Evolutionary conservation across 2,113 vertebrate genomes (phyloP).

Genomic region (Taxidea taxus): DNA sequence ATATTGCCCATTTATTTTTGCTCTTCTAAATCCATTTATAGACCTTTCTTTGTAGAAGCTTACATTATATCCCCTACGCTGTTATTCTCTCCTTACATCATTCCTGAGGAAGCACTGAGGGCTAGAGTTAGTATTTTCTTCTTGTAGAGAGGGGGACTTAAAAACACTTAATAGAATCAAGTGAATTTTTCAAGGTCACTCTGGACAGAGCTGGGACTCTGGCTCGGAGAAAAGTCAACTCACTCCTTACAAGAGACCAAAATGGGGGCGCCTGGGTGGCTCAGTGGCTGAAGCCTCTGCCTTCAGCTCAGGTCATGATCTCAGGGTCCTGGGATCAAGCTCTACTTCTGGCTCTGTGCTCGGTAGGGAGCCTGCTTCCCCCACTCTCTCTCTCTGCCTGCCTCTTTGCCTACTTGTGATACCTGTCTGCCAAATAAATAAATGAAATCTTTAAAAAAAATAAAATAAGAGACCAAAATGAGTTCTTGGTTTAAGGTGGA

Average conservation of each 20-base stretch:
- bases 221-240: neutral
- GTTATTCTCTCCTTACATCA: neutral
- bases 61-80: neutral
- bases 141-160: neutral
- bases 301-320: too few relatives aligned
- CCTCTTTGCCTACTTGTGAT: too few relatives aligned
- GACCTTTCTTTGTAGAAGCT: slow-evolving; percentile 10
- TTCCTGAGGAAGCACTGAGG: neutral
- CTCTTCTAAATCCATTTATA: neutral
- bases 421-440: too few relatives aligned
- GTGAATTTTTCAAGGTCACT: slow-evolving; percentile 43
- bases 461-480: neutral
- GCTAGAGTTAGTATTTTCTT: slow-evolving; percentile 34
- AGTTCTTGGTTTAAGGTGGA: neutral
- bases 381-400: too few relatives aligned
- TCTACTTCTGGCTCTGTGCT: too few relatives aligned
- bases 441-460: too few relatives aligned
- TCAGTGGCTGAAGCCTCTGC: too few relatives aligned
- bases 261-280: too few relatives aligned
- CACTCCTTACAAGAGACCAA: neutral
- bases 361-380: too few relatives aligned
- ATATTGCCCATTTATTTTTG: neutral
- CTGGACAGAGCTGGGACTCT: slow-evolving; percentile 4
- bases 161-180: neutral
- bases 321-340: too few relatives aligned